phyloP scores from a whole-genome alignment of 2,888 invertebrate species.

The Melinaea menophilus region DNA sequence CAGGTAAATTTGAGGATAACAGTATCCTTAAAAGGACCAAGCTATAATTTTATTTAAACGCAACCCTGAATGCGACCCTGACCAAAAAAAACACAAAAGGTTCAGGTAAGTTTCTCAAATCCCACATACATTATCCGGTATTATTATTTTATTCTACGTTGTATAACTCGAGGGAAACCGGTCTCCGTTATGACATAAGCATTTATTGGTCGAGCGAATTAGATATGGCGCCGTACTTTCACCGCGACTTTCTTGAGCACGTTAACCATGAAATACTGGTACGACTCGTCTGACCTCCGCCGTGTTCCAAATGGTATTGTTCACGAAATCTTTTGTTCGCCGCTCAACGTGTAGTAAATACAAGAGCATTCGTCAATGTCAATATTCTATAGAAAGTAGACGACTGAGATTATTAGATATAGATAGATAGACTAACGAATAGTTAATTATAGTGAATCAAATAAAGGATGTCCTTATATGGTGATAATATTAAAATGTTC shows the following conservation, averaged over 20 bases:
- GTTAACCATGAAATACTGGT: conserved; percentile 52
- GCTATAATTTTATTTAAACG: conserved; percentile 52
- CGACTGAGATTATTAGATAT: conserved; percentile 9
- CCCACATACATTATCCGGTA: conserved; percentile 50
- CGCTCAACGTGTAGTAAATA: conserved; percentile 42
- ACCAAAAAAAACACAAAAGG: conserved; percentile 42
- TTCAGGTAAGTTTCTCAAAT: conserved; percentile 55
- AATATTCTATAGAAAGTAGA: conserved; percentile 45
- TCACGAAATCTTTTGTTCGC: conserved; percentile 50
- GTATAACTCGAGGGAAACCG: conserved; percentile 47
- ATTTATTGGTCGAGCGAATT: conserved; percentile 63
- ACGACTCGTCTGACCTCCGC: conserved; percentile 59
- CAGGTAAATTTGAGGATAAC: conserved; percentile 45
- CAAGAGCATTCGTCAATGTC: conserved; percentile 45
- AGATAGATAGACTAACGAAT: neutral
- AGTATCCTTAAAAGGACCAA: conserved; percentile 48
- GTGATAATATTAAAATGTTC: too few relatives aligned
- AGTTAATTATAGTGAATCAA: neutral
- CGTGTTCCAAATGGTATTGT: conserved; percentile 47
- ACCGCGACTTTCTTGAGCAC: conserved; percentile 65
- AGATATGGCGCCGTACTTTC: conserved; percentile 65
- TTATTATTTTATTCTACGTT: conserved; percentile 52
- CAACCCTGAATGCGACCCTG: conserved; percentile 37
- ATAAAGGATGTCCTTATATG: too few relatives aligned
- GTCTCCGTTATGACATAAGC: conserved; percentile 66